phyloP scores from a whole-genome alignment of 1,140 invertebrate species.

The Cydia amplana region DNA sequence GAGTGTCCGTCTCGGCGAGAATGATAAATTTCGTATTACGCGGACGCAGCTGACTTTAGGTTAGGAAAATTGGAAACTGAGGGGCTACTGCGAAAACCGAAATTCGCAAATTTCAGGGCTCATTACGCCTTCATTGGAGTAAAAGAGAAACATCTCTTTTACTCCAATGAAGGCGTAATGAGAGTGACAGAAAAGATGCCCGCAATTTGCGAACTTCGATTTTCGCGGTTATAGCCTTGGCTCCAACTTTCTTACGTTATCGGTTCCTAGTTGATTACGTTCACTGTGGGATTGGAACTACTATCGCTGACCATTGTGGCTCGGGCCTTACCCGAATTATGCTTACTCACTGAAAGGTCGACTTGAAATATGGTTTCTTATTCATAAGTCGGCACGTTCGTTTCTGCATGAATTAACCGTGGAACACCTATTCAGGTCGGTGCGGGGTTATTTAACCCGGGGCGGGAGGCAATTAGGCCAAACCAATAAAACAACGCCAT shows the following conservation, averaged over 20 bases:
- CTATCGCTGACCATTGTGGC: conserved; percentile 27
- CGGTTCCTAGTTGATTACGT: conserved; percentile 42
- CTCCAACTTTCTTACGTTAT: conserved; percentile 38
- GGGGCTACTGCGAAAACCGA: too few species aligned
- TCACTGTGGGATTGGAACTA: conserved; percentile 38
- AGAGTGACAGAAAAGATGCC: too few species aligned
- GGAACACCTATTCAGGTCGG: conserved; percentile 56
- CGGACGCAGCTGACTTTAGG: conserved; percentile 58
- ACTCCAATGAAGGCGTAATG: too few species aligned
- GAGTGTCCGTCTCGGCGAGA: conserved; percentile 51
- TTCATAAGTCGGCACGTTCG: conserved; percentile 25
- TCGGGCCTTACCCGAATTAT: not conserved
- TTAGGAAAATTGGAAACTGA: conserved; percentile 65
- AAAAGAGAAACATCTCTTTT: too few species aligned
- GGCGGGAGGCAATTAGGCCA: conserved; percentile 67
- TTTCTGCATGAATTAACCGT: conserved; percentile 38
- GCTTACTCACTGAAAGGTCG: conserved; percentile 23
- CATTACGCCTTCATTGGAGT: too few species aligned
- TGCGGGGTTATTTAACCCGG: conserved; percentile 61
- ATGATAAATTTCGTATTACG: conserved; percentile 59
- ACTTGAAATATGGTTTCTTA: conserved; percentile 30
- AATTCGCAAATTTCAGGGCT: too few species aligned
- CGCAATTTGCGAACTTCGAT: too few species aligned
- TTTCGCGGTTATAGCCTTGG: too few species aligned
- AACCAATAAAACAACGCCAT: conserved; percentile 68